A percentile compares a stretch with the other conserved stretches of the same genome.
phyloP scores from a whole-genome alignment of 2,113 vertebrate species.

The Lathamus discolor region DNA sequence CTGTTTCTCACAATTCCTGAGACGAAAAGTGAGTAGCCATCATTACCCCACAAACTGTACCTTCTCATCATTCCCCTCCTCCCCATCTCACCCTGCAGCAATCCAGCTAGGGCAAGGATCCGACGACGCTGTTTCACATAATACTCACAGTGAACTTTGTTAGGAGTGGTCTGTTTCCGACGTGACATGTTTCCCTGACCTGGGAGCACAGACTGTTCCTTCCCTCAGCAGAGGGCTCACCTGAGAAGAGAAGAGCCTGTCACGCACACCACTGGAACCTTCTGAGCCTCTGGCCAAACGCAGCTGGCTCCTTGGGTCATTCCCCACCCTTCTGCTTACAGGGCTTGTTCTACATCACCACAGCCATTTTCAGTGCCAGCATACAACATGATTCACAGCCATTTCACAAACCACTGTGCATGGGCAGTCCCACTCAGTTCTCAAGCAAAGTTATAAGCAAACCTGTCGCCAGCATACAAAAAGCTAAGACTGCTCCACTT shows the following conservation, averaged over 20 bases:
- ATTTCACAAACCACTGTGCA: background rate
- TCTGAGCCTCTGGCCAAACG: background rate
- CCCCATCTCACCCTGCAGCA: background rate
- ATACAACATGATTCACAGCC: background rate
- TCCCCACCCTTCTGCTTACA: background rate
- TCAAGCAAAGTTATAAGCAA: background rate
- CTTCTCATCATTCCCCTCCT: background rate
- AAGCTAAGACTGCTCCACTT: background rate
- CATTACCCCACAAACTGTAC: background rate
- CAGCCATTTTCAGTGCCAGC: background rate
- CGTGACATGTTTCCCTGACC: conserved; percentile 81
- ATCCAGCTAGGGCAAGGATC: background rate
- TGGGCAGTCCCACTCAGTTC: background rate
- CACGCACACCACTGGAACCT: background rate
- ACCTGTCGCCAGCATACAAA: background rate
- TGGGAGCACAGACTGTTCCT: conserved; percentile 35
- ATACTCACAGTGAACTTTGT: conserved; percentile 86
- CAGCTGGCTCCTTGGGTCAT: background rate
- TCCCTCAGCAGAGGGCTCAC: conserved; percentile 59
- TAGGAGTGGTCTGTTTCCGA: conserved; percentile 85
- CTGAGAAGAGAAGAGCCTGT: conserved; percentile 58
- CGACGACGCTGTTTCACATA: background rate
- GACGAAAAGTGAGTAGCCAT: background rate
- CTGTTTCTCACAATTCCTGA: background rate
- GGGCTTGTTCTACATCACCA: background rate